phyloP scores from a whole-genome alignment of 2,113 vertebrate species.

The Leiothrix lutea region DNA sequence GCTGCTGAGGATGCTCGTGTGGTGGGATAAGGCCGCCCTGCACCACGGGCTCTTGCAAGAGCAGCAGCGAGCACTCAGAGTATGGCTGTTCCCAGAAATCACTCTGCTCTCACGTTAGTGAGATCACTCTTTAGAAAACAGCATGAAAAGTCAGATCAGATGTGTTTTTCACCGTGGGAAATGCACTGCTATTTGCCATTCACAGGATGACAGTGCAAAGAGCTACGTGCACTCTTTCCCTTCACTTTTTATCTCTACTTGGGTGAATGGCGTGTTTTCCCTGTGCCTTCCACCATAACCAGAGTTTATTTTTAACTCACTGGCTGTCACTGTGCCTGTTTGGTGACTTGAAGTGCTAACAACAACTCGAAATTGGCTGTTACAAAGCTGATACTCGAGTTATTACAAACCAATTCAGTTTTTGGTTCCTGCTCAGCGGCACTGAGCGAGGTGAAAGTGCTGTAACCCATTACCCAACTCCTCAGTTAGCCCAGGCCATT shows the following conservation, averaged over 20 bases:
- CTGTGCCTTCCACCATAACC: neutral
- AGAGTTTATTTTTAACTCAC: neutral
- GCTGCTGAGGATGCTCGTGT: fast-evolving
- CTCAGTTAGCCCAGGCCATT: conserved; percentile 6
- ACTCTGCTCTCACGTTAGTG: neutral
- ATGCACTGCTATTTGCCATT: neutral
- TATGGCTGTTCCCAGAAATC: neutral
- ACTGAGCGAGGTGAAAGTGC: neutral
- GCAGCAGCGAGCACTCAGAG: neutral
- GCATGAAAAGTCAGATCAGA: conserved; percentile 11
- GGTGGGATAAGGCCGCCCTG: neutral
- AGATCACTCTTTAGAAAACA: neutral
- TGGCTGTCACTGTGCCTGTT: neutral
- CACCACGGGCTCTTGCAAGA: neutral
- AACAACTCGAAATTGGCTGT: neutral
- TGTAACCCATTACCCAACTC: conserved; percentile 27
- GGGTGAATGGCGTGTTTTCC: neutral
- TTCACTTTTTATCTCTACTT: neutral
- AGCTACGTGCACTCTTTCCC: neutral
- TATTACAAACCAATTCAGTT: neutral
- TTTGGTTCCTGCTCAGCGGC: neutral
- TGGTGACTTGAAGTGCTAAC: neutral
- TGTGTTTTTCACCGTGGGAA: neutral
- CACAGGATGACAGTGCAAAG: neutral
- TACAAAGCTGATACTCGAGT: neutral